Evolutionary conservation across 1,140 invertebrate genomes (phyloP), one percentile per base, ranked within the genome.

Genomic region (Drosophila gunungcola): DNA sequence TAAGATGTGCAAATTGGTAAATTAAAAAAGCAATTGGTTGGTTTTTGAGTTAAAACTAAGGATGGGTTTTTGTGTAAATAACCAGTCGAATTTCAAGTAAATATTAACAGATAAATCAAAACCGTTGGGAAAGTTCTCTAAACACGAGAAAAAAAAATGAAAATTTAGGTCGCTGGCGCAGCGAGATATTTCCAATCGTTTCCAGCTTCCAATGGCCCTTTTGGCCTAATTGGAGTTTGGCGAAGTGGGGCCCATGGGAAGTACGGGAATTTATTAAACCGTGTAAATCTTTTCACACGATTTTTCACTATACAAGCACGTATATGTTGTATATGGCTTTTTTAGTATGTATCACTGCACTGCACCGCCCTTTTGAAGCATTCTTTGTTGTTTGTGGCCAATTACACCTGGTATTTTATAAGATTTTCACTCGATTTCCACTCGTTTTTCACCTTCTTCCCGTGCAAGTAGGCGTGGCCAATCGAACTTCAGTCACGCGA

Each of bases 81-180:
- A 27, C 34, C 12, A 34, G 32, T 67, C 12, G 0, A 56, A 56
- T 39, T 13, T 41, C 4, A 16, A 25, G 29, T 3, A 41, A 5
- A 29, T 13, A 21, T 32, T 70, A 70, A 70, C 67, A 70, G 41
- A 46, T 48, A 70, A 70, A 29, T 69, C 67, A 70, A 69, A 70
- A 56, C 64, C 36, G 21, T 34, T 41, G 41, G 41, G 16, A 36
- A 68, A 52, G 13, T 36, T 16, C 32, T 52, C 16, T 38, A 9
- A 16, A 42, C 3, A 46, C 9, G 39, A 48, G 41, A 67, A 53
- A 21, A 34, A 34, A 21, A 54, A 29, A 2, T 34, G 29, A 2
- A 25, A 29, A 70, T 42, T 49, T 27, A 57, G 68, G 68, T 72
- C 68, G 43, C 36, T 51, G 46, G 27, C 27, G 29, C 48, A 46